Conservation (phyloP, 2,888 invertebrate species). For the Hipparchia semele region DNA sequence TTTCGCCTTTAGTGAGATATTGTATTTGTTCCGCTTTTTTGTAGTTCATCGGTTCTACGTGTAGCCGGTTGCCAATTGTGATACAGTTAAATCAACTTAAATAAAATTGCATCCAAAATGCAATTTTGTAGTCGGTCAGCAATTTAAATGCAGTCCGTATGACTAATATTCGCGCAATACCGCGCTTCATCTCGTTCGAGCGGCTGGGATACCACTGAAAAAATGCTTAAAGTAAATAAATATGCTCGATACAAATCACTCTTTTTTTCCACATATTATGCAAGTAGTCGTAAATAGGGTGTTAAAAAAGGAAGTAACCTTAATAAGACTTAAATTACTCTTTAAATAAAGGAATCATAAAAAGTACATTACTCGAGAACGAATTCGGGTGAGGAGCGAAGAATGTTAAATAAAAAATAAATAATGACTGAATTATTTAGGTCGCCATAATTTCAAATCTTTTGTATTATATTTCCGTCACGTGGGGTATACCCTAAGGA, state of each 20-base stretch:
- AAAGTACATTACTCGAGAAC: conserved; percentile 63
- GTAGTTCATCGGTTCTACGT: no score
- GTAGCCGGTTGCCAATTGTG: no score
- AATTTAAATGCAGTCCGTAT: no score
- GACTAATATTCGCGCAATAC: no score
- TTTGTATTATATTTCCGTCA: neutral
- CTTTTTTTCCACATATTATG: neutral
- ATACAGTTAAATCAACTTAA: no score
- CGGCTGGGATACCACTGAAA: neutral
- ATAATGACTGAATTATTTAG: neutral
- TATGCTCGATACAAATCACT: neutral
- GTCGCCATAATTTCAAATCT: neutral
- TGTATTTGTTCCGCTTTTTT: no score
- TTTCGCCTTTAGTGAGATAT: no score
- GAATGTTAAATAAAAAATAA: conserved; percentile 1
- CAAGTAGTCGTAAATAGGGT: neutral
- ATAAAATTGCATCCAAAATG: no score
- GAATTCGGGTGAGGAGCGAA: conserved; percentile 15
- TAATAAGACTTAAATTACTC: conserved; percentile 56
- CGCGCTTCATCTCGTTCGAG: no score
- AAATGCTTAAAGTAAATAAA: neutral
- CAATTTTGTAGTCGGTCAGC: no score
- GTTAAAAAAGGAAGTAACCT: neutral
- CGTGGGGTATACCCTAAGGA: neutral
- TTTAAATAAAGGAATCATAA: conserved; percentile 58